Evolutionary conservation across 1,140 invertebrate species (phyloP).

Genomic region (Wiebesia pumilae): DNA sequence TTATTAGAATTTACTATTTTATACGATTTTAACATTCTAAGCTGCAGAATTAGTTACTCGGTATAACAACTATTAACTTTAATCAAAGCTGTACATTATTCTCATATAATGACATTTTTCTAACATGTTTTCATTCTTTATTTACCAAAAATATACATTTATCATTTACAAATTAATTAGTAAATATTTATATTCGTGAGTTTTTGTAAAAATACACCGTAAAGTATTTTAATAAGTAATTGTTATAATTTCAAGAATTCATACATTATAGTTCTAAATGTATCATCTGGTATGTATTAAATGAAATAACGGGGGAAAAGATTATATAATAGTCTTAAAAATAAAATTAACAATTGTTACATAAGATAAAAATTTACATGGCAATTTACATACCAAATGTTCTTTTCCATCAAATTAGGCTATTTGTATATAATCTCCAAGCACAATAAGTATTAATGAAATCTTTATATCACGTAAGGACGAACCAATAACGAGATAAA

Average conservation of each 20-base stretch:
- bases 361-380: neutral
- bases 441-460: constrained; percentile 1
- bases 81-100: constrained; percentile 49
- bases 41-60: constrained; percentile 17
- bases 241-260: neutral
- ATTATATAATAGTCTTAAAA: neutral
- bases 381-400: neutral
- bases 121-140: constrained; percentile 42
- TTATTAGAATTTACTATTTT: constrained; percentile 27
- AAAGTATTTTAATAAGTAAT: neutral
- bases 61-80: constrained; percentile 18
- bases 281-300: neutral
- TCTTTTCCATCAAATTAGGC: neutral
- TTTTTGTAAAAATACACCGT: neutral
- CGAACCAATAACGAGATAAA: constrained; percentile 16
- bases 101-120: constrained; percentile 2
- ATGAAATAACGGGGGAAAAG: neutral
- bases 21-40: constrained; percentile 38
- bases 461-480: constrained; percentile 11
- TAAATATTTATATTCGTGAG: neutral
- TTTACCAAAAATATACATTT: constrained; percentile 34
- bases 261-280: neutral
- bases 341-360: neutral
- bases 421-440: constrained; percentile 11
- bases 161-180: neutral